Evolutionary conservation across 2,113 vertebrate genomes (phyloP), one percentile per base, ranked within the genome.

Genomic region (Onychostruthus taczanowskii): DNA sequence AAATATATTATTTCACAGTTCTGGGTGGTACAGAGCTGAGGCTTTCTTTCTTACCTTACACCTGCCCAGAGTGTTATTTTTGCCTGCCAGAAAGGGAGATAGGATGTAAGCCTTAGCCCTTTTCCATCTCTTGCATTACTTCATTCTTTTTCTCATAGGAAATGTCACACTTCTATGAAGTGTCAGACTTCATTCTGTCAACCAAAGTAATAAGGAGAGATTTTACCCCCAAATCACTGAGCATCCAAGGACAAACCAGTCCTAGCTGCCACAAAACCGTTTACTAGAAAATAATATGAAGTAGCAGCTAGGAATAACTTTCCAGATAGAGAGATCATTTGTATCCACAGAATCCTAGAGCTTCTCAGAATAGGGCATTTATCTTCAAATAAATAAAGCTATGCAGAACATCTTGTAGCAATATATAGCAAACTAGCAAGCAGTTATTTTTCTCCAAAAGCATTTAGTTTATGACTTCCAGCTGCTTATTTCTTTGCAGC

Each of bases 401-500:
- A 80, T 69, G 66, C 6, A 24, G 63, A 90, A 13, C 37, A 83
- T 82, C 78, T 79, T 76, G 37, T 79, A 80, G 50, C 58, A 92
- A 58, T 20, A 37, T 63, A 83, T 55, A 88, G 43, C 19, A 19
- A 83, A 86, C 33, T 20, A 63, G 63, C 35, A 90, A 58, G 53
- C 16, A 69, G 67, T 47, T 88, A 46, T 88, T 95, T 93, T 90
- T 94, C 59, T 83, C 50, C 59, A 55, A 90, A 94, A 92, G 7
- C 43, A 74, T 70, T 86, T 88, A 59, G 59, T 41, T 96, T 95
- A 59, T 70, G 26, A 80, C 58, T 88, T 86, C 85, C 85, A 96
- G 47, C 43, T 92, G 88, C 59, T 86, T 94, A 81, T 88, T 93
- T 92, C 63, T 96, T 87, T 83, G 90, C 16, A 90, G 55, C 39